These are phyloP conservation scores for Drosophila villosipedis DNA, from an alignment of 2,888 invertebrate genomes.

Conservation along the genomic window DNA sequence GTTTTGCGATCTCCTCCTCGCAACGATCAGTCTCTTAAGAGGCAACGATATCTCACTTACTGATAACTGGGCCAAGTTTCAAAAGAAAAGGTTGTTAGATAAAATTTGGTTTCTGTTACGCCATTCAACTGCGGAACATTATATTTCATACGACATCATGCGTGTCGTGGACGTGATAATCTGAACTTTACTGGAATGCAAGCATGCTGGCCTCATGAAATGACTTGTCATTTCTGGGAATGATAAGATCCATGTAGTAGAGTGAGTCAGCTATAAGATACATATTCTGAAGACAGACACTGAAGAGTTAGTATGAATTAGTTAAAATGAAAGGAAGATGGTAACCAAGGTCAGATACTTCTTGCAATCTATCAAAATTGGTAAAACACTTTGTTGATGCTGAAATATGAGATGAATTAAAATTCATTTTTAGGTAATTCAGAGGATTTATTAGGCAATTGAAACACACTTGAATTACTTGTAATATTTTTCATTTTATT, in stretches of 20 bases:
- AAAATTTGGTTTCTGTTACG: not conserved
- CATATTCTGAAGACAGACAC: not conserved
- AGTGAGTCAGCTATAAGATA: not conserved
- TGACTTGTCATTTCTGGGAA: not conserved
- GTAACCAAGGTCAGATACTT: not conserved
- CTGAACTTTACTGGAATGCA: not conserved
- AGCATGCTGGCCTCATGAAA: not conserved
- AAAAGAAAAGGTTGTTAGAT: not conserved
- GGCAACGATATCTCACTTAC: not conserved
- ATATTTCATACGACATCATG: not conserved
- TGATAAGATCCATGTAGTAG: not conserved
- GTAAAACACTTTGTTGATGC: not conserved
- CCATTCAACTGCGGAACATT: not conserved
- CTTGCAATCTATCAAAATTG: not conserved
- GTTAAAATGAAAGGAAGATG: not conserved
- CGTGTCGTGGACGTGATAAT: not conserved
- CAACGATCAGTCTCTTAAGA: not conserved
- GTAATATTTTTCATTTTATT: slow-evolving; percentile 75
- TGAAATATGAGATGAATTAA: not conserved
- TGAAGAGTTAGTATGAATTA: not conserved
- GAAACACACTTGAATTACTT: slow-evolving; percentile 21
- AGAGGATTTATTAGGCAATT: not conserved
- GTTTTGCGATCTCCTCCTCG: slow-evolving; percentile 21
- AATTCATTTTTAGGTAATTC: not conserved
- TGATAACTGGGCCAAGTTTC: slow-evolving; percentile 19